A percentile compares a stretch with the other conserved stretches of the same genome.
Conservation (phyloP, 2,113 vertebrate genomes). For the Xenotilapia longispinis region DNA sequence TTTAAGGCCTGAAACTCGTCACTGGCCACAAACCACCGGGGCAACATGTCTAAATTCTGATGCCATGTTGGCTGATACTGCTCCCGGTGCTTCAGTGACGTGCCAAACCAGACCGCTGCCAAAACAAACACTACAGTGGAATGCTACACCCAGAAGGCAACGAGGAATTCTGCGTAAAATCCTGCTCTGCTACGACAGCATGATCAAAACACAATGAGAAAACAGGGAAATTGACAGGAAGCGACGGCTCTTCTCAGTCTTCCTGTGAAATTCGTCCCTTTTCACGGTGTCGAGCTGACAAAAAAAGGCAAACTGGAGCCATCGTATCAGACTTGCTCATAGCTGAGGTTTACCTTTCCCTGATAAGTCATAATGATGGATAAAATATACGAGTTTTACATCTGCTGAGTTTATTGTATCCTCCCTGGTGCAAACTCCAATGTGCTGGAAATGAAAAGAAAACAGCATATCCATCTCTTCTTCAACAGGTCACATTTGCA, state of each 20-base stretch:
- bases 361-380: neutral
- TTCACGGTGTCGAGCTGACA: neutral
- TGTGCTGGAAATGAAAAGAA: neutral
- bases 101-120: neutral
- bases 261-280: neutral
- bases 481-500: conserved; percentile 21
- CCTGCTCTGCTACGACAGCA: neutral
- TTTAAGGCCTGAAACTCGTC: neutral
- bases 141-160: neutral
- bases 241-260: neutral
- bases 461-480: conserved; percentile 28
- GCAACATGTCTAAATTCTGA: neutral
- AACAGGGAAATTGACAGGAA: neutral
- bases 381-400: neutral
- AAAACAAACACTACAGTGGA: conserved; percentile 14
- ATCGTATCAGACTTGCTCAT: neutral
- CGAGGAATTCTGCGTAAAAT: neutral
- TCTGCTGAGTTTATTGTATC: neutral
- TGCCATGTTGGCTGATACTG: neutral
- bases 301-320: neutral
- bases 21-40: neutral
- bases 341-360: neutral
- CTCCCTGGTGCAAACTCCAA: neutral
- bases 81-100: neutral
- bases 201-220: neutral